Evolutionary conservation across 2,888 invertebrate species (phyloP), one percentile per base, ranked within the genome.

Genomic region (Hydrotaea cyrtoneurina): DNA sequence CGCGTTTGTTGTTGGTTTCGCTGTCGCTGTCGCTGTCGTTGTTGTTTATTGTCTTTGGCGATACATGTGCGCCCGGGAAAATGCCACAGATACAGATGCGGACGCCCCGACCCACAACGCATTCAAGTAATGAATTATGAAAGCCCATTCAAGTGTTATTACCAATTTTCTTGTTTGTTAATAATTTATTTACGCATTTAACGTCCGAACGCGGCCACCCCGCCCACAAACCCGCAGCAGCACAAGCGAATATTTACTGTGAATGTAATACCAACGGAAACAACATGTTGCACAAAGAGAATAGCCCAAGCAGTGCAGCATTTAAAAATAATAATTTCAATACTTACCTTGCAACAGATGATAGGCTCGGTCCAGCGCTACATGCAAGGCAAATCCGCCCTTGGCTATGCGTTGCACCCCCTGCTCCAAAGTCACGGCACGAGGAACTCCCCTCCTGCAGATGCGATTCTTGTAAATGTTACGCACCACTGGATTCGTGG

Each of bases 371-470:
- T 90, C 90, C 19, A 89, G 86, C 75, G 89, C 87, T 39, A 89
- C 86, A 87, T 91, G 89, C 78, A 91, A 91, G 1, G 92, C 91
- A 71, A 90, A 92, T 2, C 90, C 90, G 7, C 91, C 92, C 7
- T 80, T 72, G 3, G 83, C 86, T 15, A 91, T 86, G 0, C 91
- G 87, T 19, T 88, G 83, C 0, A 87, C 88, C 0, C 91, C 91
- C 78, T 87, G 84, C 13, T 87, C 81, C 23, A 92, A 86, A 21
- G 86, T 83, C 43, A 92, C 36, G 50, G 91, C 89, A 71, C 91
- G 89, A 7, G 62, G 84, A 19, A 53, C 64, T 0, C 62, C 85
- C 53, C 86, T 80, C n/a, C 77, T 86, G 76, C 89, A 90, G 36
- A 92, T 90, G 31, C 89, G 90, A 50, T 89, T 73, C 5, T 55